phyloP scores from a whole-genome alignment of 2,797 vertebrate genomes.

The Aldrovandia affinis region DNA sequence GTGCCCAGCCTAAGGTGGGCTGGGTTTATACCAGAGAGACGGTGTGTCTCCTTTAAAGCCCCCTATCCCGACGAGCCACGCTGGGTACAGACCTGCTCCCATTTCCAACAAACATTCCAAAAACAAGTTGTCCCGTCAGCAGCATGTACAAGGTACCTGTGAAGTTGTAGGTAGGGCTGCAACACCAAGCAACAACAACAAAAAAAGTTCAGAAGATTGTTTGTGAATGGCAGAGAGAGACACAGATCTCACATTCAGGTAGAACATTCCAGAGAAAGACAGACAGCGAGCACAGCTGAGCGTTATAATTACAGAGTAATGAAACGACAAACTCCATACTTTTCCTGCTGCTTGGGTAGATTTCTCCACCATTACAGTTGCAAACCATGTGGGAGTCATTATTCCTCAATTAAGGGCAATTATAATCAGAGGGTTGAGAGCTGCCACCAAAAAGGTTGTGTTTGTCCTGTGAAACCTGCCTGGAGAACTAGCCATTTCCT shows the following conservation, averaged over 20 bases:
- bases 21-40: background rate
- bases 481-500: conserved; percentile 1
- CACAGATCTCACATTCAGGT: background rate
- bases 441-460: conserved; percentile 5
- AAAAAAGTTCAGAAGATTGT: background rate
- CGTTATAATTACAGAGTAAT: background rate
- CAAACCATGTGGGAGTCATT: conserved; percentile 33
- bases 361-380: conserved; percentile 17
- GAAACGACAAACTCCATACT: conserved; percentile 5
- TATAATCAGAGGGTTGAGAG: conserved; percentile 17
- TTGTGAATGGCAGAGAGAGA: conserved; percentile 2
- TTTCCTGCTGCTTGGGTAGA: background rate
- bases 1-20: background rate
- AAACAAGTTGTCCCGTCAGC: conserved; percentile 1
- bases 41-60: background rate
- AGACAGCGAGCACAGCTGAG: background rate
- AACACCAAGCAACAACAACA: background rate
- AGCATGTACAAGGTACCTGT: background rate
- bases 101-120: conserved; percentile 19
- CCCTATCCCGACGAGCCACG: background rate
- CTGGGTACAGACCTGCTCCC: background rate
- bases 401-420: conserved; percentile 28
- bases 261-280: background rate
- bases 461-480: conserved; percentile 9
- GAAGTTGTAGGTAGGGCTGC: background rate